A percentile compares a stretch with the other conserved stretches of the same genome.
Conservation (phyloP, 2,113 vertebrate genomes). For the Petrocephalus microphthalmus region DNA sequence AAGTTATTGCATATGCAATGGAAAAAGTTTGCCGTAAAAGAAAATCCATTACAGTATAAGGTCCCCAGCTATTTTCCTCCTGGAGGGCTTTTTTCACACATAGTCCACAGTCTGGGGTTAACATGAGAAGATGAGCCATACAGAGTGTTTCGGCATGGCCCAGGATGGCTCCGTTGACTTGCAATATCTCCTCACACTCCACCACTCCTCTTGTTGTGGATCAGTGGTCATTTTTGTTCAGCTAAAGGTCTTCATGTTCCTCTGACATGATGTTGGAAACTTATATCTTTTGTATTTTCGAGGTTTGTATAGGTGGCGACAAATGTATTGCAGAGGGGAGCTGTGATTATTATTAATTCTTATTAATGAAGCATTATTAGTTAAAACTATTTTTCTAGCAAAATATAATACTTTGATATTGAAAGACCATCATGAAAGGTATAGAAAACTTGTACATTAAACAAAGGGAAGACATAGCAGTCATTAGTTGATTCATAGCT, state of each 20-base stretch:
- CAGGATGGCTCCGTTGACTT: background rate
- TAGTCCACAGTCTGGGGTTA: background rate
- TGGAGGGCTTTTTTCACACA: background rate
- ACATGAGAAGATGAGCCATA: background rate
- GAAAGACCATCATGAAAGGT: background rate
- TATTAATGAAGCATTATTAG: background rate
- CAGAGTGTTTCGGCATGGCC: background rate
- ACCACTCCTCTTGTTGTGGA: background rate
- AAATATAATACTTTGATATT: background rate
- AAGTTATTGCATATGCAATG: background rate
- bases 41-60: background rate
- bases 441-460: no score
- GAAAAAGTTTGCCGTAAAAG: background rate
- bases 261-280: background rate
- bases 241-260: background rate
- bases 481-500: no score
- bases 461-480: background rate
- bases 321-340: background rate
- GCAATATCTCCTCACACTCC: background rate
- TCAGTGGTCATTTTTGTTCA: background rate
- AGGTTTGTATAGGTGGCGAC: background rate
- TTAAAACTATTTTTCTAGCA: background rate
- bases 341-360: background rate
- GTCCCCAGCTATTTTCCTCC: background rate
- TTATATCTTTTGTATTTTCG: background rate